Evolutionary conservation across 2,113 vertebrate species (phyloP).

Genomic region (Indicator indicator): DNA sequence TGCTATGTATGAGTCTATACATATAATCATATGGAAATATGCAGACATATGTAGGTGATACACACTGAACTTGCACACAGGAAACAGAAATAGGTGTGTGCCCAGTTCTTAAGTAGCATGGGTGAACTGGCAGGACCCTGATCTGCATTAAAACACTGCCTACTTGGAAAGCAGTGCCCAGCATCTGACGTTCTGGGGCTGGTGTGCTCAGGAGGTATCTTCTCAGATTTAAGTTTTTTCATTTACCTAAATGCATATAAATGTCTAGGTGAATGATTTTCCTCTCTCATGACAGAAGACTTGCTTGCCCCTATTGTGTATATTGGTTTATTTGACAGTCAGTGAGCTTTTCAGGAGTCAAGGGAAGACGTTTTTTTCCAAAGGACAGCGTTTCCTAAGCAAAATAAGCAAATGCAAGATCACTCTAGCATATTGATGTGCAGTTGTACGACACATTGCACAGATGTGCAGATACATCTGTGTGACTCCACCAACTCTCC

Average conservation of each 20-base stretch:
- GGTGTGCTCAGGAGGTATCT: rapidly evolving
- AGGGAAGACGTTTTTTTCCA: background rate
- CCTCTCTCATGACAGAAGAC: background rate
- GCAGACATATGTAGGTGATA: background rate
- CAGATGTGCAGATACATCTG: background rate
- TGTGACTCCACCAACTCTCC: background rate
- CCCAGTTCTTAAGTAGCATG: background rate
- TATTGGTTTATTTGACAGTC: background rate
- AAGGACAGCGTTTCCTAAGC: background rate
- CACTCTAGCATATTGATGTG: background rate
- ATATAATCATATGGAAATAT: too few relatives aligned
- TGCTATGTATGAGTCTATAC: background rate
- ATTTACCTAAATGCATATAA: background rate
- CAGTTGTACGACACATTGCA: rapidly evolving
- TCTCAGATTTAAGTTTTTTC: background rate
- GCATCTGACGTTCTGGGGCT: background rate
- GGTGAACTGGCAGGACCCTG: background rate
- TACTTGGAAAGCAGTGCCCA: background rate
- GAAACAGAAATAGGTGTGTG: rapidly evolving
- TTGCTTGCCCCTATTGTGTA: rapidly evolving
- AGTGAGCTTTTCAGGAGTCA: background rate
- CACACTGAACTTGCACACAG: background rate
- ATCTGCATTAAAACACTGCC: background rate
- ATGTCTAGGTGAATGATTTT: background rate
- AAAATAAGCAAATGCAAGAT: background rate